phyloP scores from a whole-genome alignment of 2,888 invertebrate genomes.

The Amphipoea oculea region DNA sequence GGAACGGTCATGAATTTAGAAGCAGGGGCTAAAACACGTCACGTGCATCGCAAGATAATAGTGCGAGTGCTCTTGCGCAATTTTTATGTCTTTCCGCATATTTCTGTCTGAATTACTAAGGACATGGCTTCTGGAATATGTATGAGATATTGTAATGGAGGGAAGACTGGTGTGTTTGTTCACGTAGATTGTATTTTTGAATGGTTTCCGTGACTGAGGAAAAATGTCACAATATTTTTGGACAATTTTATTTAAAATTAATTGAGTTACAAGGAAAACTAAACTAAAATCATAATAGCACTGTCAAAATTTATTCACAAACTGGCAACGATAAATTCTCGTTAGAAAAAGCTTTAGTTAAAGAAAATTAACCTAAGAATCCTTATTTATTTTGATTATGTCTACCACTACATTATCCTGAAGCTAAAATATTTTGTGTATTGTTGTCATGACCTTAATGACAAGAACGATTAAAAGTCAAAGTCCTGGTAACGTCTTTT shows the following conservation, averaged over 20 bases:
- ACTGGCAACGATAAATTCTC: background rate
- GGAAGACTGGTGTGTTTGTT: background rate
- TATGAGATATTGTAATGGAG: conserved; percentile 48
- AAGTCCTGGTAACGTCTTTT: background rate
- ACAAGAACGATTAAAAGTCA: conserved; percentile 25
- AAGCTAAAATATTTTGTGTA: background rate
- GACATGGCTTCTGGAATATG: conserved; percentile 41
- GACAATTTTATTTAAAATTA: no score
- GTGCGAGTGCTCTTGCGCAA: conserved; percentile 60
- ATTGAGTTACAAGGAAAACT: background rate
- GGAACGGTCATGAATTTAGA: conserved; percentile 70
- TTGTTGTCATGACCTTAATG: conserved; percentile 18
- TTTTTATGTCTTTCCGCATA: conserved; percentile 62
- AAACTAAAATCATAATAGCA: background rate
- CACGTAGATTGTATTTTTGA: background rate
- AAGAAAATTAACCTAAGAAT: background rate
- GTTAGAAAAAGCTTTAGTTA: background rate
- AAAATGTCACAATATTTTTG: background rate
- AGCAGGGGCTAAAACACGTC: conserved; percentile 67
- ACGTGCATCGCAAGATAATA: conserved; percentile 68
- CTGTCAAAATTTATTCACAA: background rate
- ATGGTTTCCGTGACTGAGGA: background rate
- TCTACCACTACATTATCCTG: background rate
- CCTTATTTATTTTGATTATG: background rate
- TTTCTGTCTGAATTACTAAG: conserved; percentile 51